Base-by-base conservation (phyloP, 2,888 invertebrate genomes). In the Apamea anceps region DNA sequence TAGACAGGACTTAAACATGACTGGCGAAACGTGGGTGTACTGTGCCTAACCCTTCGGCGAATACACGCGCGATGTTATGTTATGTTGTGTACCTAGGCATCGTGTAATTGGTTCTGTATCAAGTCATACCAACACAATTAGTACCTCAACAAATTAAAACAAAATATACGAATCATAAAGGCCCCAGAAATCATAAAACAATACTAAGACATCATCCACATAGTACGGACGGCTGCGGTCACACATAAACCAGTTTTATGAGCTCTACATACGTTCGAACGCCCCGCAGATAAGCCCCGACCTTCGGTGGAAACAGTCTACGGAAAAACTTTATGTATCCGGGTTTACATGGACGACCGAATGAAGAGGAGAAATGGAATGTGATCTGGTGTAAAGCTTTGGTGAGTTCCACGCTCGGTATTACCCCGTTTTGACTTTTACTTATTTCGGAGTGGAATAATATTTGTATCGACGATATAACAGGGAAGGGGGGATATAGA, bases 251-350 rank as follows among this genome's bases (percentile, higher is more conserved):
- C 77, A 73, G 54, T 80, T 82, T 80, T 83, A 83, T 81, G 77
- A 80, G 73, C 65, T 80, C 54, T 78, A 80, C 75, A 86, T 82
- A 70, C 78, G 70, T 75, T 68, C 67, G 37, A 87, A 85, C 73
- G 79, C 80, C 72, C 76, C 57, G 54, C 74, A 80, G 87, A 87
- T 87, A 87, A 85, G 87, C 87, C 18, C 28, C 63, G 68, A 84
- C 87, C 75, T 86, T 87, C 51, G 7, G 74, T 75, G 80, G 66
- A 77, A 87, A 75, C 80, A 77, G 72, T 57, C 62, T 66, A 74
- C 70, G 77, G 63, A 84, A 85, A 86, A 87, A 84, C 77, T 84
- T 85, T 84, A 87, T 80, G 87, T 72, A 75, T 80, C 72, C 76
- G 67, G 60, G 60, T 78, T 75, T 57, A 67, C 74, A 75, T 66